Evolutionary conservation across 2,797 vertebrate species (phyloP).

Genomic region (Trematomus bernacchii): DNA sequence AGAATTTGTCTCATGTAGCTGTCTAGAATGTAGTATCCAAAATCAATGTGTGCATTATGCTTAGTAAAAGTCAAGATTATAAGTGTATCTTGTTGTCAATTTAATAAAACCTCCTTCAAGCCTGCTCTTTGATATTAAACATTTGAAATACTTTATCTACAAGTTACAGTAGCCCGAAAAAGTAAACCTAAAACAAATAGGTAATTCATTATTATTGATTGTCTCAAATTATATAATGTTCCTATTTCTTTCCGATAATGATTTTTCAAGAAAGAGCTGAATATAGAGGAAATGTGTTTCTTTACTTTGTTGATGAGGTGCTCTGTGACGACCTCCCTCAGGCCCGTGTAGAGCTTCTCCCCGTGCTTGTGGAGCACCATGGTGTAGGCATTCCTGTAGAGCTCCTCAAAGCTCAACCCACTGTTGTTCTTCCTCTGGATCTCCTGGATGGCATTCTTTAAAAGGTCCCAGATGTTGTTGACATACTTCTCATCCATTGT

Average conservation of each 20-base stretch:
- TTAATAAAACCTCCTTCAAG: background rate
- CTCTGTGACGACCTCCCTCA: conserved; percentile 98
- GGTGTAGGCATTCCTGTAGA: conserved; percentile 98
- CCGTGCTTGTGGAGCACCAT: conserved; percentile 99
- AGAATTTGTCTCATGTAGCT: no score
- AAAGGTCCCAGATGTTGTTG: conserved; percentile 99
- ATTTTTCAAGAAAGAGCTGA: background rate
- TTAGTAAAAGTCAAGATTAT: background rate
- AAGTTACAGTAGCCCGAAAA: background rate
- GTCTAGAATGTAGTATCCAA: background rate
- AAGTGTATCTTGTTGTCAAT: background rate
- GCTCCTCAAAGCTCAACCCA: conserved; percentile 98
- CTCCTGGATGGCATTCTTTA: conserved; percentile 99
- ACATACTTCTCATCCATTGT: conserved; percentile 99
- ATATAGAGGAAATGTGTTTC: background rate
- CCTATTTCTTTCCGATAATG: background rate
- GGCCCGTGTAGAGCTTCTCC: conserved; percentile 97
- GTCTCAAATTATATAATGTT: background rate
- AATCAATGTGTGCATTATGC: background rate
- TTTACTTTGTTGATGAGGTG: conserved; percentile 99
- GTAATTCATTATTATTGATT: background rate
- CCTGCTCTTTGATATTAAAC: background rate
- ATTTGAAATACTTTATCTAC: background rate
- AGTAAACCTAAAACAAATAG: background rate
- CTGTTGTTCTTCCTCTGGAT: conserved; percentile 99